Base-by-base conservation (phyloP, 2,888 invertebrate genomes). In the Eupelmus urozonus region DNA sequence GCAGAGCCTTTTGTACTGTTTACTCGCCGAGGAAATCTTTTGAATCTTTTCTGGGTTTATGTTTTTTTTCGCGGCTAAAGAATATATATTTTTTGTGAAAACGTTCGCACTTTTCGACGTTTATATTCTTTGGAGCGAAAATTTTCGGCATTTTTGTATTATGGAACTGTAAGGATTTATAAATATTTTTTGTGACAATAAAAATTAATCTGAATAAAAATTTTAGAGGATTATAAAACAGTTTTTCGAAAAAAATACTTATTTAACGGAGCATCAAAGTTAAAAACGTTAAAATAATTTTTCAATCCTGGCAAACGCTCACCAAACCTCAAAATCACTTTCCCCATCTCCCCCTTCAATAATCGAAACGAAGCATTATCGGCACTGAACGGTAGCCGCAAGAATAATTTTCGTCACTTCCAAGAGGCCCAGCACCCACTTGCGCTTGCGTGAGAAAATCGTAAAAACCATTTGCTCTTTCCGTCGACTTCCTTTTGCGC, bases 391-490 rank as follows among this genome's bases (percentile, higher is more conserved):
- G 18, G 51, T 49, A 51, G 55, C 65, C 60, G 25, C 53, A 65
- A 67, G 27, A 42, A 25, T 55, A 55, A 67, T 78, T 69, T 62
- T 60, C 69, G 57, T 63, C 69, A 60, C 72, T 62, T 51, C 20
- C 57, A 25, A 29, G 51, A 23, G 40, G 18, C 59, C 72, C 16
- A 78, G 72, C 66, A 72, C 34, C 9, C 65, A 63, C 63, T 65
- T 42, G 45, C 20, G 45, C 74, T 27, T 57, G 62, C 76, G 79
- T 73, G 76, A 76, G 72, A 76, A 76, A 69, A 72, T 71, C 53
- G 60, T 75, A 27, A 70, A 65, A 66, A 53, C 53, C 57, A 40
- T 75, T 62, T 34, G 27, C 57, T 34, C 34, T 9, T 5, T 34
- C 45, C 9, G 13, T 16, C 57, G 5, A 25, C 69, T 55, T 55